A percentile compares a stretch with the other conserved stretches of the same genome.
phyloP scores from a whole-genome alignment of 2,888 invertebrate species.

The Phrixothrix hirtus region DNA sequence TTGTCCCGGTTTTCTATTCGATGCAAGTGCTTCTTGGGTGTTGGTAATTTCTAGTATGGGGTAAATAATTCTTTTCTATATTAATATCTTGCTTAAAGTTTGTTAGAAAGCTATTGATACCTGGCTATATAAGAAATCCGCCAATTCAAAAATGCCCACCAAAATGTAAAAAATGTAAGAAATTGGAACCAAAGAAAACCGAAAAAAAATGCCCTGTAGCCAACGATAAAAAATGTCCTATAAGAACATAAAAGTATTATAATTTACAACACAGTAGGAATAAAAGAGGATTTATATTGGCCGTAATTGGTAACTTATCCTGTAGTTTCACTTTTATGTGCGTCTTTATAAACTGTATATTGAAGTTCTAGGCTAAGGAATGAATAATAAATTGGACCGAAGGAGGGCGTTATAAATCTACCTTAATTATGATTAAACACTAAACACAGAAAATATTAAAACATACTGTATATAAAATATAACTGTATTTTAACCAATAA shows the following conservation, averaged over 20 bases:
- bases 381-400: too few relatives aligned
- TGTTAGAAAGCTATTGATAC: conserved; percentile 22
- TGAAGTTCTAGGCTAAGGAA: too few relatives aligned
- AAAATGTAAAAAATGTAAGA: neutral
- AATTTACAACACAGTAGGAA: too few relatives aligned
- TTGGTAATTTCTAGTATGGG: conserved; percentile 12
- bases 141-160: neutral
- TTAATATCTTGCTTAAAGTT: conserved; percentile 17
- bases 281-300: too few relatives aligned
- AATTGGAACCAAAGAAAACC: neutral
- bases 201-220: neutral
- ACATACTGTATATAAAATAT: too few relatives aligned
- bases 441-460: too few relatives aligned
- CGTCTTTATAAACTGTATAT: too few relatives aligned
- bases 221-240: neutral
- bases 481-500: too few relatives aligned
- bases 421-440: too few relatives aligned
- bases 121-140: conserved; percentile 5
- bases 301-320: too few relatives aligned
- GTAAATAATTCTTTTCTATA: neutral
- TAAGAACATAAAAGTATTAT: neutral
- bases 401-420: too few relatives aligned
- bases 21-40: conserved; percentile 31
- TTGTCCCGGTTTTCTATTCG: conserved; percentile 27
- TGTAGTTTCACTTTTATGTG: too few relatives aligned